Percentiles rank a stretch among this genome's conserved stretches.
Evolutionary conservation across 2,888 invertebrate genomes (phyloP).

Genomic region (Sthenelais limicola): DNA sequence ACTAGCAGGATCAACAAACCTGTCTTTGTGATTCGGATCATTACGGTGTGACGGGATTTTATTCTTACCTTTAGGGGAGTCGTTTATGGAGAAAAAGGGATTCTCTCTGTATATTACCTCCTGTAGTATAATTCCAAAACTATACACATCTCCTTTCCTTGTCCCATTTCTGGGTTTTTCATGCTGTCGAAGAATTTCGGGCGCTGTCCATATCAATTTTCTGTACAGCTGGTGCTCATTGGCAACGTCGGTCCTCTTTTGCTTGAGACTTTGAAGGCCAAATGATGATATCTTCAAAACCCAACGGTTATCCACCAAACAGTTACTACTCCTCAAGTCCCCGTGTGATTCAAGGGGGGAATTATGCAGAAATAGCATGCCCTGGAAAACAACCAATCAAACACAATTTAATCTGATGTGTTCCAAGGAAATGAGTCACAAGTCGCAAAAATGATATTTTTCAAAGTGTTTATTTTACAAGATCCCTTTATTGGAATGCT

Average conservation of each 20-base stretch:
- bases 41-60: no score
- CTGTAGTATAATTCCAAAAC: conserved; percentile 90
- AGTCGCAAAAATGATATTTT: no score
- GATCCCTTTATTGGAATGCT: no score
- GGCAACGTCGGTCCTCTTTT: no score
- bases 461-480: no score
- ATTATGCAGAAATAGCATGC: conserved; percentile 36
- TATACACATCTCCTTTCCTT: conserved; percentile 79
- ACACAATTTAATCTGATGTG: no score
- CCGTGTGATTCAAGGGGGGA: conserved; percentile 77
- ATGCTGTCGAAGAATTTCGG: conserved; percentile 56
- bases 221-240: conserved; percentile 1
- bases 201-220: conserved; percentile 60
- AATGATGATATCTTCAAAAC: conserved; percentile 88
- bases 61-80: conserved; percentile 34
- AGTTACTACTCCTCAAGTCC: conserved; percentile 86
- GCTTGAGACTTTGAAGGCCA: conserved; percentile 78
- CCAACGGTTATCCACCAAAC: conserved; percentile 89
- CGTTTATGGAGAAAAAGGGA: conserved; percentile 49
- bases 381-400: no score
- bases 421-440: no score
- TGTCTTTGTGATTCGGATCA: no score
- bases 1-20: no score
- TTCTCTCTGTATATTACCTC: conserved; percentile 81
- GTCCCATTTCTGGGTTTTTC: conserved; percentile 59